Evolutionary conservation across 1,140 invertebrate genomes (phyloP), one percentile per base, ranked within the genome.

Genomic region (Drosophila chauvacae): DNA sequence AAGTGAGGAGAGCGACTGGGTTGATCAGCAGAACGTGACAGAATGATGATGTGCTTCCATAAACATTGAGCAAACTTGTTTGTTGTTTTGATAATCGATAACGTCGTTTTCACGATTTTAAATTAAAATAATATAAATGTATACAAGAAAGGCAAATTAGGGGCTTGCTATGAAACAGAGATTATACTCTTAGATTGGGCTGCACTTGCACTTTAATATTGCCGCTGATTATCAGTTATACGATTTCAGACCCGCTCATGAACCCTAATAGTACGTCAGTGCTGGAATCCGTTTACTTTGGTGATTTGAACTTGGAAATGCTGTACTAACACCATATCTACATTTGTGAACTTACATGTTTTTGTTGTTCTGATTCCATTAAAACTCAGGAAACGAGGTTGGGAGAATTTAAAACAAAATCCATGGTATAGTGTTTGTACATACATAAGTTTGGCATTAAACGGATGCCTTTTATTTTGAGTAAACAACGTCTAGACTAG

Each of bases 401-500:
- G 2, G 7, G 1, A 7, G 6, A n/a, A 2, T 18, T 33, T 6
- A 18, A 7, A 18, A 7, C 10, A 53, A 14, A 35, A 35, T 53
- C 7, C 14, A 7, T 51, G 23, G 23, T 23, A 23, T 23, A 18
- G 9, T 20, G 30, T 7, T 7, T 37, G 4, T 37, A 37, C 10
- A 11, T 35, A 35, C 33, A 9, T 30, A 9, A 30, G 30, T 30
- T 30, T 3, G 7, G 7, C 13, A 37, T 16, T 55, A 23, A 37
- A 16, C 33, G 6, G 18, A 47, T 28, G 48, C 48, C 16, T 33
- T 33, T 13, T n/a, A 39, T 26, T 56, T 56, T 39, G 5, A 56
- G 35, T 39, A 56, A 39, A 56, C 53, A 56, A 39, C 51, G 53
- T 56, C 35, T 56, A 56, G 53, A 56, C 53, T 37, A 37, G 16